These are phyloP conservation scores for Calidris pygmaea DNA, from an alignment of 2,113 vertebrate species.

Conservation along the genomic window DNA sequence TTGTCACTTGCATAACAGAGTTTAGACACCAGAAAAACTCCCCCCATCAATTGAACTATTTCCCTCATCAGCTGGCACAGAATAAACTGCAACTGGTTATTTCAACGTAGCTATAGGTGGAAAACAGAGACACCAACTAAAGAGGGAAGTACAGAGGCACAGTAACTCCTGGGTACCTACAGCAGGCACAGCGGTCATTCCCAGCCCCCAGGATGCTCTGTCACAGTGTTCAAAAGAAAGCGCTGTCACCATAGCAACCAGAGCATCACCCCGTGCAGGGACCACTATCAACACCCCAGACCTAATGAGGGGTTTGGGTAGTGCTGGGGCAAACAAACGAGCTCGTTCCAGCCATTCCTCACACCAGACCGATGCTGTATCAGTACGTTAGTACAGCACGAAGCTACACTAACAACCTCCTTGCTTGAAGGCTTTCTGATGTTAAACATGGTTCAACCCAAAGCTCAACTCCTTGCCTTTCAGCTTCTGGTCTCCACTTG, in stretches of 20 bases:
- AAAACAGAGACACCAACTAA: neutral
- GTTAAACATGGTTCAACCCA: neutral
- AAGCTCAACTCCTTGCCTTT: neutral
- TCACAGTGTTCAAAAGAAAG: neutral
- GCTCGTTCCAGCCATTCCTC: neutral
- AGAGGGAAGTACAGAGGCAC: neutral
- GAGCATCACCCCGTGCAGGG: neutral
- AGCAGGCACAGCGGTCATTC: neutral
- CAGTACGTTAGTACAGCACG: accelerated
- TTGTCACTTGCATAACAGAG: slow-evolving; percentile 46
- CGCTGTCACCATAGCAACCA: neutral
- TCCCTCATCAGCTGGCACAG: neutral
- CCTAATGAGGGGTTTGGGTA: accelerated
- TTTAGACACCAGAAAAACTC: neutral
- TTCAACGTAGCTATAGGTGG: accelerated
- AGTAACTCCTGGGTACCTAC: neutral
- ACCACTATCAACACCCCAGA: neutral
- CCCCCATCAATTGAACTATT: neutral
- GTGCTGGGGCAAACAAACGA: neutral
- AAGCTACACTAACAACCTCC: neutral
- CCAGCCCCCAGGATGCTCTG: neutral
- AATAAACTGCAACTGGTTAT: neutral
- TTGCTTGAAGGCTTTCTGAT: neutral
- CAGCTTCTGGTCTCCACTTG: neutral
- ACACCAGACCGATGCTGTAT: neutral